A percentile compares a stretch with the other conserved stretches of the same genome.
phyloP scores from a whole-genome alignment of 2,113 vertebrate species.

The Brachyhypopomus occidentalis region DNA sequence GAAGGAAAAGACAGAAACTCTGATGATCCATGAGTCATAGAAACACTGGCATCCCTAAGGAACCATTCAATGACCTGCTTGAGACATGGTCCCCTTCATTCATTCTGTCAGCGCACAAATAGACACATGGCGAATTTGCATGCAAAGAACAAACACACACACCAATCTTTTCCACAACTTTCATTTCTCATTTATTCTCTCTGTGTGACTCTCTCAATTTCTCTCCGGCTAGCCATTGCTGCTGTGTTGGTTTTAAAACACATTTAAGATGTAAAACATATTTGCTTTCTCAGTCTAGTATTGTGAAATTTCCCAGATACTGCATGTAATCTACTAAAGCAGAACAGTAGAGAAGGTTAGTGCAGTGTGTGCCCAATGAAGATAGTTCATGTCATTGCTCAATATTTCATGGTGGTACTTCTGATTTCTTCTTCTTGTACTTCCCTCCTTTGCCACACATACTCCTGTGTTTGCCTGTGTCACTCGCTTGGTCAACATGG shows the following conservation, averaged over 20 bases:
- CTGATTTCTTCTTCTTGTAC: too few species aligned
- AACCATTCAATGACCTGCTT: conserved; percentile 15
- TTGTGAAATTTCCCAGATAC: too few species aligned
- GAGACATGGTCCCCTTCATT: background rate
- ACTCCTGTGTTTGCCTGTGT: too few species aligned
- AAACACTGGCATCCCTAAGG: conserved; percentile 17
- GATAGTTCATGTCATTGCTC: too few species aligned
- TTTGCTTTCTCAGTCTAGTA: too few species aligned
- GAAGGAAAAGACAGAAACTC: conserved; percentile 1
- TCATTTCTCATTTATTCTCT: background rate
- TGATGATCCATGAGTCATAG: conserved; percentile 31
- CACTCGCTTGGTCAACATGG: too few species aligned
- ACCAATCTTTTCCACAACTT: background rate
- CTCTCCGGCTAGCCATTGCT: conserved; percentile 33
- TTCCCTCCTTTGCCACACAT: too few species aligned
- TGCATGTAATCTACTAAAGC: too few species aligned
- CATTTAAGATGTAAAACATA: too few species aligned
- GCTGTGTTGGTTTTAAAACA: background rate
- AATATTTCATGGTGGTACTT: too few species aligned
- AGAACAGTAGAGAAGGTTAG: too few species aligned
- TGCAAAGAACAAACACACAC: conserved; percentile 40
- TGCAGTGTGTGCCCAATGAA: too few species aligned
- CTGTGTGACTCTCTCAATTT: background rate
- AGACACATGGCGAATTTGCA: conserved; percentile 1
- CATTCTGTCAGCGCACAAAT: conserved; percentile 39